Evolutionary conservation across 2,113 vertebrate genomes (phyloP), one percentile per base, ranked within the genome.

Genomic region (Formicarius rufipectus): DNA sequence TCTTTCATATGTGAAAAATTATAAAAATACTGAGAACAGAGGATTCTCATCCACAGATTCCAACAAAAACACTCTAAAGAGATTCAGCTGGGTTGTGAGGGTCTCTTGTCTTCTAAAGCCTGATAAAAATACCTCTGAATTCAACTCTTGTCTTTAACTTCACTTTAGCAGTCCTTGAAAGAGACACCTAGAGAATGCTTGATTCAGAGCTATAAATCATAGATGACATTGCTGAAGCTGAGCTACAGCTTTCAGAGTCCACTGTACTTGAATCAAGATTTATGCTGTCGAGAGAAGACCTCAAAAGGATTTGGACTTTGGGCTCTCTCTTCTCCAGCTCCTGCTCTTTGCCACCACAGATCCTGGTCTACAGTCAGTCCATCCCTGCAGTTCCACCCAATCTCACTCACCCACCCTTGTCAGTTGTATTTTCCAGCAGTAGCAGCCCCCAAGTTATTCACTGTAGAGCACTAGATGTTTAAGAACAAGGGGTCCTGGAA

Each of bases 121-220:
- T 67, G 44, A 84, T 60, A 84, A 85, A 91, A 95, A 79, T 31
- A 82, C 13, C 33, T 81, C 49, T 42, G 31, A 75, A 84, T 81
- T 90, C 35, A 64, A 19, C 15, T 58, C 62, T 71, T 19, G 31
- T 59, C 72, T 95, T 82, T 58, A 53, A 49, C 53, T 96, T 87
- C 55, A 62, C 62, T 89, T 71, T n/a, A n/a, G 49, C 15, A 86
- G 89, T 76, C 91, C 90, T 90, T 94, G 92, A 74, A 83, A 80
- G 42, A 69, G 12, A 40, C 2, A 62, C 8, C 42, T 56, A 40
- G 59, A 49, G 91, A 93, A 83, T 85, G 28, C 23, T 40, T 28
- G 62, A 91, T 73, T 82, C 82, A 53, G 33, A 85, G 79, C 67
- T 47, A 69, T 89, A 94, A 95, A 94, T 95, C 89, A 96, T 44